Percentiles rank a stretch among this genome's conserved stretches.
Conservation (phyloP, 2,888 invertebrate genomes). For the Cataglyphis rosenhaueri region DNA sequence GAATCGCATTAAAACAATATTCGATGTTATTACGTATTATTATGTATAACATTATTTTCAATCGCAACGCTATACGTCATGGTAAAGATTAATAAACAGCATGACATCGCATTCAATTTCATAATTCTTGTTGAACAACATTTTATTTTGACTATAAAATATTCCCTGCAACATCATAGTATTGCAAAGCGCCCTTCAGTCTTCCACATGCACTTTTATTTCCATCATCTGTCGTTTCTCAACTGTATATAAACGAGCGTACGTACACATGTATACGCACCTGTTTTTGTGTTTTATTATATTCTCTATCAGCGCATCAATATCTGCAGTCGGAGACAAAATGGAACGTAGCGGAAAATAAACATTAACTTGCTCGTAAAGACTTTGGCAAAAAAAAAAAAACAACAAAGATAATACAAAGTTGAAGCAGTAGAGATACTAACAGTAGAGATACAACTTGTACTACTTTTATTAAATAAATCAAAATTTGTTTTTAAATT, state of each 20-base stretch:
- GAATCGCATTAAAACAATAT: background rate
- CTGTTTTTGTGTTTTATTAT: conserved; percentile 32
- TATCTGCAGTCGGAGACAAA: conserved; percentile 24
- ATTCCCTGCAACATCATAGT: background rate
- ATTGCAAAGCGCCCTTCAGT: background rate
- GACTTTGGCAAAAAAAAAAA: background rate
- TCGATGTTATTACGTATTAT: background rate
- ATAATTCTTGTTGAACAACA: conserved; percentile 18
- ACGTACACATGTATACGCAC: background rate
- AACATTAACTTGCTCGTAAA: conserved; percentile 36
- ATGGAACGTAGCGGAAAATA: conserved; percentile 26
- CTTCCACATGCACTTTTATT: conserved; percentile 32
- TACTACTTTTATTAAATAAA: background rate
- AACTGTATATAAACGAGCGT: conserved; percentile 14
- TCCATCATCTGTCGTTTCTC: conserved; percentile 43
- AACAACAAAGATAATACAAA: conserved; percentile 8
- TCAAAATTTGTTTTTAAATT: background rate
- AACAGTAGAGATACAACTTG: background rate
- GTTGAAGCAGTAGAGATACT: background rate
- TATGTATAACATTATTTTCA: background rate
- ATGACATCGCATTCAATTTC: conserved; percentile 18
- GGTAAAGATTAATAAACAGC: conserved; percentile 26
- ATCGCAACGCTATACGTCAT: background rate
- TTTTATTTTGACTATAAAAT: conserved; percentile 11
- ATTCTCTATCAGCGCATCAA: conserved; percentile 19